Evolutionary conservation across 2,888 invertebrate genomes (phyloP), one percentile per base, ranked within the genome.

Genomic region (Ectemnius continuus): DNA sequence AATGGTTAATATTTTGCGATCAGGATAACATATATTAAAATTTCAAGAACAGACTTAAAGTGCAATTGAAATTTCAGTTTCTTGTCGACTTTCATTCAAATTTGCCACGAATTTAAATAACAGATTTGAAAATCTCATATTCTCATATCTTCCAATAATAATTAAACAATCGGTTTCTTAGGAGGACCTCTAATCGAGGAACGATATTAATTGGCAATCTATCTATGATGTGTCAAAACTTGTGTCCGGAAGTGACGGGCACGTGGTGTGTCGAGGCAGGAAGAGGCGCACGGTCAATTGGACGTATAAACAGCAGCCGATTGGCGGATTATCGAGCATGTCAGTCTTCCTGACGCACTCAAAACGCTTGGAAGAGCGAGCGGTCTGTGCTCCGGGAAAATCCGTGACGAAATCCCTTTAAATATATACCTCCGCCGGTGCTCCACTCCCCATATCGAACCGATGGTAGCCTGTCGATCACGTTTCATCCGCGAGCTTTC

Each of bases 401-500:
- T 83, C 84, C 79, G 78, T 81, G 85, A 83, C 82, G 82, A 80
- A 85, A 82, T 75, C 66, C 72, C 78, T 84, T 86, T 83, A 84
- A 86, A 86, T 86, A 85, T 81, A 86, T 78, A 80, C 78, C 64
- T 11, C 46, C 16, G 13, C 61, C 36, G 36, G 11, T 36, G 61
- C 74, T 71, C 75, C 76, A 71, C 59, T 73, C 70, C 52, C 18
- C 74, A 75, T 78, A 14, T 16, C n/a, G 16, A 11, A 52, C 16
- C 76, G 48, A 66, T 77, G 67, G 75, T 67, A 76, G 70, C 65
- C 78, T 81, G 82, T 85, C 85, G 81, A 86, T 86, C 85, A 82
- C 77, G 76, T 78, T 81, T 81, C 76, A 67, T 73, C 79, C 70
- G 75, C 74, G 65, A 36, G 36, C 36, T 36, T 36, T 36, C 36